Percentiles rank a stretch among this genome's conserved stretches.
phyloP scores from a whole-genome alignment of 2,888 invertebrate genomes.

The Rhorus exstirpatorius region DNA sequence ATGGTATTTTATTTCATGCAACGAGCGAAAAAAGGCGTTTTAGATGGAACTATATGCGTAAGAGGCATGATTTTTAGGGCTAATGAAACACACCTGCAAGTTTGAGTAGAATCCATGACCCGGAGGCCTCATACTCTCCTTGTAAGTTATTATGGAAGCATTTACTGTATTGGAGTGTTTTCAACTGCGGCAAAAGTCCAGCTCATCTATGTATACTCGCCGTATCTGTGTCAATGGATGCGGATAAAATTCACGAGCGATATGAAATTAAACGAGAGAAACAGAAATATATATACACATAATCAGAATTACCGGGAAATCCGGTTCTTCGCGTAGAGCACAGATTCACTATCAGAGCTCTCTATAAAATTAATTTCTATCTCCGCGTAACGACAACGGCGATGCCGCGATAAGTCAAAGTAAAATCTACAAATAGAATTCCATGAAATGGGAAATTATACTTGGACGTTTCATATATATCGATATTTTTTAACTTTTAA shows the following conservation, averaged over 20 bases:
- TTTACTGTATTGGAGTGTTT: background rate
- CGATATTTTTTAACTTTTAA: background rate
- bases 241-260: background rate
- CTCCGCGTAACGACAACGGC: constrained; percentile 25
- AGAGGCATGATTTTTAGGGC: too few species aligned
- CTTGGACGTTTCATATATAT: background rate
- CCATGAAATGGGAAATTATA: background rate
- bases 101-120: too few species aligned
- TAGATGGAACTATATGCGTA: too few species aligned
- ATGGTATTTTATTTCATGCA: too few species aligned
- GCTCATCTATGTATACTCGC: background rate
- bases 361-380: constrained; percentile 28
- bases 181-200: constrained; percentile 1
- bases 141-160: too few species aligned
- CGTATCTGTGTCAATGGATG: background rate
- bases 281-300: constrained; percentile 32
- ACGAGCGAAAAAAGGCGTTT: too few species aligned
- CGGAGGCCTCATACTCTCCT: too few species aligned
- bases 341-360: constrained; percentile 10
- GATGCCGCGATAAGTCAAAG: background rate
- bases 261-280: constrained; percentile 34
- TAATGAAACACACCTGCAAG: too few species aligned
- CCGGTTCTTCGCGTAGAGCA: constrained; percentile 38
- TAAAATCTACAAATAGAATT: constrained; percentile 45
- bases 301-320: constrained; percentile 46